These are phyloP conservation scores for Pithys albifrons DNA, from an alignment of 2,113 vertebrate genomes.

Conservation along the genomic window DNA sequence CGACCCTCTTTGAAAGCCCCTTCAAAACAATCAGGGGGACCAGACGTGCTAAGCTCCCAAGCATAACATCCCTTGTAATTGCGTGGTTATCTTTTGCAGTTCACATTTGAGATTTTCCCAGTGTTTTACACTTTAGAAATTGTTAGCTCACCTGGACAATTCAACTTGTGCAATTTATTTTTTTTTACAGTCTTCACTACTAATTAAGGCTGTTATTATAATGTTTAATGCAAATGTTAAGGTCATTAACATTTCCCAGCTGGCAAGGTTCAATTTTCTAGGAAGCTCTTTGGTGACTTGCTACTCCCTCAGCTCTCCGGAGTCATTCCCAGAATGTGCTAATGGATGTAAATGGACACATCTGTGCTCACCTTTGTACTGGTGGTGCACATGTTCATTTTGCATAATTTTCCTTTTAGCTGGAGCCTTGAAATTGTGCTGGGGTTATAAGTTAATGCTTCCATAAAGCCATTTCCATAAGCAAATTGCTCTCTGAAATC, in stretches of 20 bases:
- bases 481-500: background rate
- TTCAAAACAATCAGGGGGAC: background rate
- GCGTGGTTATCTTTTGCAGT: background rate
- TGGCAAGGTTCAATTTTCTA: background rate
- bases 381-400: background rate
- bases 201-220: background rate
- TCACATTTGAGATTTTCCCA: background rate
- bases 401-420: background rate
- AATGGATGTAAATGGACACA: too few relatives aligned
- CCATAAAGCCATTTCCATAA: background rate
- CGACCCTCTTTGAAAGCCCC: background rate
- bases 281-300: background rate
- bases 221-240: background rate
- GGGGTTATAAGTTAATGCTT: background rate
- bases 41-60: background rate
- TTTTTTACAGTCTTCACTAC: background rate
- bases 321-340: background rate
- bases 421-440: background rate
- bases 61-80: fast-evolving
- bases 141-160: background rate
- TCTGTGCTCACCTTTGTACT: fast-evolving
- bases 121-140: background rate
- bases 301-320: background rate
- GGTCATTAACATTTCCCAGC: background rate
- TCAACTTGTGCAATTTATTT: background rate